Conservation (phyloP, 2,113 vertebrate genomes). For the Anolis sagrei region DNA sequence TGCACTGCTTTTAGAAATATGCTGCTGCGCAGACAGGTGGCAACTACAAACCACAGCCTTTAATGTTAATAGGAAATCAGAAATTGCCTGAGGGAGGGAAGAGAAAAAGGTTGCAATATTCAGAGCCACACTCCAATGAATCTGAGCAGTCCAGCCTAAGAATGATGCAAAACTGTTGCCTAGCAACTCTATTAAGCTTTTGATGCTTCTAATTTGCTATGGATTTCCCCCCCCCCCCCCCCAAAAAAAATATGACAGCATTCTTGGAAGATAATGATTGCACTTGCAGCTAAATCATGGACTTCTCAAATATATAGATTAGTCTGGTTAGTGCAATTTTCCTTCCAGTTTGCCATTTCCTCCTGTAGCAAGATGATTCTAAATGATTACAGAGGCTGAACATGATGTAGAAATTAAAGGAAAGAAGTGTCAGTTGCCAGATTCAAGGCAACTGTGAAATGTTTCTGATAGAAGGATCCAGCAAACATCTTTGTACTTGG, state of each 20-base stretch:
- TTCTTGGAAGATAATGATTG: constrained; percentile 37
- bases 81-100: not conserved
- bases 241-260: constrained; percentile 15
- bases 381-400: constrained; percentile 40
- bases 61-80: constrained; percentile 36
- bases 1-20: constrained; percentile 47
- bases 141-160: not conserved
- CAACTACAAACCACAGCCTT: constrained; percentile 49
- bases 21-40: constrained; percentile 56
- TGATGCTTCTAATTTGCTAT: constrained; percentile 30
- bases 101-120: constrained; percentile 60
- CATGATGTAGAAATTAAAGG: constrained; percentile 25
- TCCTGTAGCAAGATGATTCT: constrained; percentile 50
- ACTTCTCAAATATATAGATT: constrained; percentile 46
- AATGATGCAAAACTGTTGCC: constrained; percentile 53
- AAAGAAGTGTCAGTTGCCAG: not conserved
- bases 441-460: not conserved
- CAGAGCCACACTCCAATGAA: constrained; percentile 56
- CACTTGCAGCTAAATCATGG: constrained; percentile 34
- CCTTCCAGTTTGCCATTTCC: constrained; percentile 50
- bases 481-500: not conserved
- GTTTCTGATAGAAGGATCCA: not conserved
- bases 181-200: constrained; percentile 45
- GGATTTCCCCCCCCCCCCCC: constrained; percentile 32
- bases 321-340: constrained; percentile 41